Conservation (phyloP, 2,888 invertebrate genomes). For the Sarcophaga rosellei region DNA sequence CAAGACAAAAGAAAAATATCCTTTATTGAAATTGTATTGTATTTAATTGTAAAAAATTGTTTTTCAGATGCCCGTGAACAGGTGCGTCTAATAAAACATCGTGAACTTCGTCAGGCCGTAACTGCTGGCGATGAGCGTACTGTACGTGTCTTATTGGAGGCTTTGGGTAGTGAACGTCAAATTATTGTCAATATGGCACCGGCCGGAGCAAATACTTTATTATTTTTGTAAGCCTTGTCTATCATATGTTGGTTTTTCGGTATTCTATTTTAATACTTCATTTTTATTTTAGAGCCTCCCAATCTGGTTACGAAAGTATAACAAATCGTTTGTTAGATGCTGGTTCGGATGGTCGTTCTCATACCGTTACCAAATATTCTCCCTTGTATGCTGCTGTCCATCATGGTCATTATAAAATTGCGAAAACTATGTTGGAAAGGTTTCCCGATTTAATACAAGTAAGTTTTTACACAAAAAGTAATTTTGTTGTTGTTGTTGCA, state of each 20-base stretch:
- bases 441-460: conserved; percentile 93
- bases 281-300: conserved; percentile 86
- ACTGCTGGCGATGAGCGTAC: conserved; percentile 87
- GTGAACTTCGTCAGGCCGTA: conserved; percentile 89
- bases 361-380: conserved; percentile 95
- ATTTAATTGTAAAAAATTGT: conserved; percentile 5
- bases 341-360: conserved; percentile 93
- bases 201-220: conserved; percentile 92
- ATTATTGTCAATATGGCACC: conserved; percentile 93
- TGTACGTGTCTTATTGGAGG: conserved; percentile 86
- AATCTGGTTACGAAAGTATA: conserved; percentile 90
- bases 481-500: background rate
- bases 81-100: conserved; percentile 87
- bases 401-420: conserved; percentile 91
- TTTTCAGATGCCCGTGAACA: conserved; percentile 84
- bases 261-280: background rate
- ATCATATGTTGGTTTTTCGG: background rate
- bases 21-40: background rate
- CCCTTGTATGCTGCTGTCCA: conserved; percentile 95
- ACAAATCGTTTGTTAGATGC: conserved; percentile 89
- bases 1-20: background rate
- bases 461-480: conserved; percentile 21
- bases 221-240: conserved; percentile 88
- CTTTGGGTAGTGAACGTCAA: conserved; percentile 86
- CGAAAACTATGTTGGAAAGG: conserved; percentile 87